Evolutionary conservation across 2,888 invertebrate genomes (phyloP).

Genomic region (Meta bourneti): DNA sequence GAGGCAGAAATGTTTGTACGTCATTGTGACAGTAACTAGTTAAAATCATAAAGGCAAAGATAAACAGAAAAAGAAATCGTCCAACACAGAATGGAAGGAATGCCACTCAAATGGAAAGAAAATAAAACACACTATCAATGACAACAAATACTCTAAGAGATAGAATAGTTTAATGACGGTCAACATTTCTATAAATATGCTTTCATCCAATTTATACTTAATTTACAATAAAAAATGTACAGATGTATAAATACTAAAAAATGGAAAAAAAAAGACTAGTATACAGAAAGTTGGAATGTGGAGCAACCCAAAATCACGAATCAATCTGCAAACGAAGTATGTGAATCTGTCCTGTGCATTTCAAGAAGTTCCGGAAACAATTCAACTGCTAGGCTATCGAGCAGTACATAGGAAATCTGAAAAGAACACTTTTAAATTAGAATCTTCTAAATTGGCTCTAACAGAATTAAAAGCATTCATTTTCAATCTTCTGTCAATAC

Average conservation of each 20-base stretch:
- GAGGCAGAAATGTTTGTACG: too few relatives aligned
- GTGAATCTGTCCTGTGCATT: slow-evolving; percentile 68
- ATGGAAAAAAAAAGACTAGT: slow-evolving; percentile 51
- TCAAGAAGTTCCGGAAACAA: slow-evolving; percentile 86
- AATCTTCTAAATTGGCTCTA: background rate
- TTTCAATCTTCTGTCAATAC: background rate
- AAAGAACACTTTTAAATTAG: background rate
- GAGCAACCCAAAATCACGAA: background rate
- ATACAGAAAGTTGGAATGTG: slow-evolving; percentile 53
- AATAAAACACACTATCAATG: background rate
- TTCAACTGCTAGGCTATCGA: slow-evolving; percentile 88
- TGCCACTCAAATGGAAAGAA: too few relatives aligned
- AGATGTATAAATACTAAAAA: slow-evolving; percentile 17
- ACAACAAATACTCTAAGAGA: slow-evolving; percentile 11
- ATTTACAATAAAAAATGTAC: slow-evolving; percentile 11
- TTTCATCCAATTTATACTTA: background rate
- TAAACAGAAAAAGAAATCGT: too few relatives aligned
- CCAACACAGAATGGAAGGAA: too few relatives aligned
- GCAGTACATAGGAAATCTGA: slow-evolving; percentile 87
- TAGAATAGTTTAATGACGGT: slow-evolving; percentile 53
- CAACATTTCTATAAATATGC: slow-evolving; percentile 55
- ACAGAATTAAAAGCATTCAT: background rate
- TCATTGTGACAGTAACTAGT: too few relatives aligned
- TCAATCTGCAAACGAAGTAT: slow-evolving; percentile 21
- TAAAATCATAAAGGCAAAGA: too few relatives aligned